A percentile compares a stretch with the other conserved stretches of the same genome.
Conservation (phyloP, 2,113 vertebrate species). For the Dasyurus viverrinus region DNA sequence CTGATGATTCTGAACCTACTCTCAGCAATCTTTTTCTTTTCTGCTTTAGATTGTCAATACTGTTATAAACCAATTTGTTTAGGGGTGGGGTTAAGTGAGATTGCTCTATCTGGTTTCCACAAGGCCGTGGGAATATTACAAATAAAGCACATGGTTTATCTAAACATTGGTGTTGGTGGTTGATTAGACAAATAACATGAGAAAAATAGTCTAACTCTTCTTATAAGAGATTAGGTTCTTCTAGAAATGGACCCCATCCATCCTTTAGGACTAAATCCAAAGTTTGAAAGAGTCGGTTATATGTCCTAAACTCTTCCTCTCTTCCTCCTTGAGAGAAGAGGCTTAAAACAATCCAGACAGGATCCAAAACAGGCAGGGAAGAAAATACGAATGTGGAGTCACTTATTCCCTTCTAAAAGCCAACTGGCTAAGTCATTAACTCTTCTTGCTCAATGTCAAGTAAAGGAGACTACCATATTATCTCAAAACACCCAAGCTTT, state of each 20-base stretch:
- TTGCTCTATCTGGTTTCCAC: not conserved
- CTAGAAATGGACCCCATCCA: not conserved
- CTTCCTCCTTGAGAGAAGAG: not conserved
- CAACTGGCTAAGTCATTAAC: not conserved
- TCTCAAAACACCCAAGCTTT: not conserved
- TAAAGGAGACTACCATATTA: not conserved
- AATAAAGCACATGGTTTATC: no score
- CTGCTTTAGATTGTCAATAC: not conserved
- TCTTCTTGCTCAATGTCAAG: not conserved
- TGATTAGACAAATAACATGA: not conserved
- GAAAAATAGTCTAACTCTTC: not conserved
- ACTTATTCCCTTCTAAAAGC: not conserved
- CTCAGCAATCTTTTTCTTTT: not conserved
- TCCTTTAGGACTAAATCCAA: not conserved
- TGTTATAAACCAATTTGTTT: not conserved
- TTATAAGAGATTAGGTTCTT: not conserved
- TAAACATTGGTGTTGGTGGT: not conserved
- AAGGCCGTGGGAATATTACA: not conserved
- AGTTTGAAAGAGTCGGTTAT: not conserved
- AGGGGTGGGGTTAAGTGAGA: not conserved
- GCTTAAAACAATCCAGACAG: not conserved
- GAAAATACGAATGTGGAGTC: not conserved
- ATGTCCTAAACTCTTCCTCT: not conserved
- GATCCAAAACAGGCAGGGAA: not conserved
- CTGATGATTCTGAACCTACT: not conserved